Evolutionary conservation across 1,140 invertebrate genomes (phyloP).

Genomic region (Caenorhabditis inopinata): DNA sequence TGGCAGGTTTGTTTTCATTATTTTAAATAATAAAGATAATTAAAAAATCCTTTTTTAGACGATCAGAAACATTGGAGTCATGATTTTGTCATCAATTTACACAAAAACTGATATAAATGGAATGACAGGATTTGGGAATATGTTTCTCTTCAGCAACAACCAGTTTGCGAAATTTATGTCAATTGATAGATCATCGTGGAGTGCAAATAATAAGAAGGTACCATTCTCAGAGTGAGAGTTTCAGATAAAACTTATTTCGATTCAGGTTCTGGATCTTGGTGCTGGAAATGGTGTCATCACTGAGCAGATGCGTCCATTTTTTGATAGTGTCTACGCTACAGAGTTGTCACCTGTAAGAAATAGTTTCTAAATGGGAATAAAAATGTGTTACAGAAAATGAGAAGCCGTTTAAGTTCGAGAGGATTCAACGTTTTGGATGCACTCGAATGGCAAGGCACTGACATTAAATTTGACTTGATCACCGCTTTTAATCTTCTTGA

Average conservation of each 20-base stretch:
- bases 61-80: not conserved
- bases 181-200: slow-evolving; percentile 54
- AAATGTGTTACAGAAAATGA: slow-evolving; percentile 53
- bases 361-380: not conserved
- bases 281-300: slow-evolving; percentile 89
- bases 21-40: not conserved
- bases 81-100: slow-evolving; percentile 66
- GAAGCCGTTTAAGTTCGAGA: slow-evolving; percentile 55
- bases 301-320: slow-evolving; percentile 73
- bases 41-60: not conserved
- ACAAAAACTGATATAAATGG: slow-evolving; percentile 81
- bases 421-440: slow-evolving; percentile 76
- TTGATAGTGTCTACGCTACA: slow-evolving; percentile 76
- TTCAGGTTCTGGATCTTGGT: slow-evolving; percentile 78
- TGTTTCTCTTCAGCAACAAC: slow-evolving; percentile 82
- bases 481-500: slow-evolving; percentile 86
- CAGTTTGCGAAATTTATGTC: slow-evolving; percentile 75
- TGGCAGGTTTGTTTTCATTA: not conserved
- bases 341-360: slow-evolving; percentile 76
- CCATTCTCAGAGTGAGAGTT: no score
- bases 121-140: slow-evolving; percentile 80
- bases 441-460: slow-evolving; percentile 74
- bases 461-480: slow-evolving; percentile 76
- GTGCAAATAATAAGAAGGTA: slow-evolving; percentile 41
- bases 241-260: no score